Conservation (phyloP, 2,113 vertebrate genomes). For the Myodes glareolus region DNA sequence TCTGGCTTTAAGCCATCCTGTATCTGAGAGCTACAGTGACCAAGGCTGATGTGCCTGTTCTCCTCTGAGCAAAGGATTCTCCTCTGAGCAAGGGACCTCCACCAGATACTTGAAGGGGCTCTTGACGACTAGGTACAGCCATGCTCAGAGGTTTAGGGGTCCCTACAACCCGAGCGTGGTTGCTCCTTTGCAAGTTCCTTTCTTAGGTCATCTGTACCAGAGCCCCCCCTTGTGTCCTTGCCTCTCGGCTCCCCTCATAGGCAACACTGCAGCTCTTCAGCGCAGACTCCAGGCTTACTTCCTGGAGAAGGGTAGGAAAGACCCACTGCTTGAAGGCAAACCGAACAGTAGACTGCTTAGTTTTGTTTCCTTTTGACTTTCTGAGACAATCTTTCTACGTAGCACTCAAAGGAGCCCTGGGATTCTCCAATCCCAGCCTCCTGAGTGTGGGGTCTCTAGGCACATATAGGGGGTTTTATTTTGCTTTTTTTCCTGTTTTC, state of each 20-base stretch:
- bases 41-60: neutral
- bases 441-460: no score
- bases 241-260: neutral
- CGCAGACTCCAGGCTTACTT: neutral
- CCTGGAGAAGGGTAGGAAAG: neutral
- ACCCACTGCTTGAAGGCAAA: neutral
- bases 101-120: neutral
- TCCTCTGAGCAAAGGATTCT: neutral
- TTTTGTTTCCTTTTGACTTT: neutral
- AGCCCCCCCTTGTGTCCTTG: neutral
- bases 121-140: neutral
- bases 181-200: no score
- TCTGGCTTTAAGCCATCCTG: neutral
- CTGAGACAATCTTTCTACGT: neutral
- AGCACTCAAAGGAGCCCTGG: neutral
- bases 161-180: neutral
- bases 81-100: neutral
- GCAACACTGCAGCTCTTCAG: accelerated
- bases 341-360: neutral
- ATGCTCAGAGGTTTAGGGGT: neutral
- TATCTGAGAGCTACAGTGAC: neutral
- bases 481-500: no score
- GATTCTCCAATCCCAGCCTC: neutral
- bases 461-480: no score
- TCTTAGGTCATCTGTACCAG: neutral